A percentile compares a stretch with the other conserved stretches of the same genome.
phyloP scores from a whole-genome alignment of 2,888 invertebrate genomes.

The Drosophila siamana region DNA sequence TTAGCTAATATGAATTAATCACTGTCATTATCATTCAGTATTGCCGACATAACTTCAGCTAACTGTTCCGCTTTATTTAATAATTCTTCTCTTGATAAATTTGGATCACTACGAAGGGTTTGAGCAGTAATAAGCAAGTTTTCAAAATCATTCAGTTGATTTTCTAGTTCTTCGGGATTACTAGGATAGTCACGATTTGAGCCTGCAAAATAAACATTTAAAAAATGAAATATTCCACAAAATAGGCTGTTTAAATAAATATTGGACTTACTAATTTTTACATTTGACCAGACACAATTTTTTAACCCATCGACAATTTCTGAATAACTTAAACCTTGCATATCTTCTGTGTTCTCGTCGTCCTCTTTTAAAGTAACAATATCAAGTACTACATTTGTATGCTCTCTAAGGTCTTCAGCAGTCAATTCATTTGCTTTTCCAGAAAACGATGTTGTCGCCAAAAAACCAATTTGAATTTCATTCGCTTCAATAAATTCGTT shows the following conservation, averaged over 20 bases:
- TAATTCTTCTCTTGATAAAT: slow-evolving; percentile 62
- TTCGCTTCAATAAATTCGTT: slow-evolving; percentile 48
- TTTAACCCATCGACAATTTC: slow-evolving; percentile 54
- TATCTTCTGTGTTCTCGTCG: slow-evolving; percentile 26
- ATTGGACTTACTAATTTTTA: slow-evolving; percentile 41
- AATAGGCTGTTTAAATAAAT: background rate
- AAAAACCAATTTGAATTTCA: slow-evolving; percentile 63
- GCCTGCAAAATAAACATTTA: slow-evolving; percentile 11
- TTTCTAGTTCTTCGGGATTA: slow-evolving; percentile 58
- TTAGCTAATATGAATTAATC: slow-evolving; percentile 41
- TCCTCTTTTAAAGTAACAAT: slow-evolving; percentile 50
- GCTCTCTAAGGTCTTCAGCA: slow-evolving; percentile 53
- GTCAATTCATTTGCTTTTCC: slow-evolving; percentile 48
- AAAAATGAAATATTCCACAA: background rate
- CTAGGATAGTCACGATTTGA: slow-evolving; percentile 25
- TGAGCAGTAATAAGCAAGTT: slow-evolving; percentile 66
- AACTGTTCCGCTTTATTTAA: slow-evolving; percentile 64
- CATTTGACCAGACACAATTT: slow-evolving; percentile 58
- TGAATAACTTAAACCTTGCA: slow-evolving; percentile 33
- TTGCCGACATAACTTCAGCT: slow-evolving; percentile 63
- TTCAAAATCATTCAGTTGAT: slow-evolving; percentile 67
- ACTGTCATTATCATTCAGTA: slow-evolving; percentile 68
- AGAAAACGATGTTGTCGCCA: slow-evolving; percentile 46
- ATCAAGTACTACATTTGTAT: slow-evolving; percentile 55
- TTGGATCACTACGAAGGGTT: slow-evolving; percentile 57